Evolutionary conservation across 1,140 invertebrate species (phyloP).

Genomic region (Cyclargus thomasi): DNA sequence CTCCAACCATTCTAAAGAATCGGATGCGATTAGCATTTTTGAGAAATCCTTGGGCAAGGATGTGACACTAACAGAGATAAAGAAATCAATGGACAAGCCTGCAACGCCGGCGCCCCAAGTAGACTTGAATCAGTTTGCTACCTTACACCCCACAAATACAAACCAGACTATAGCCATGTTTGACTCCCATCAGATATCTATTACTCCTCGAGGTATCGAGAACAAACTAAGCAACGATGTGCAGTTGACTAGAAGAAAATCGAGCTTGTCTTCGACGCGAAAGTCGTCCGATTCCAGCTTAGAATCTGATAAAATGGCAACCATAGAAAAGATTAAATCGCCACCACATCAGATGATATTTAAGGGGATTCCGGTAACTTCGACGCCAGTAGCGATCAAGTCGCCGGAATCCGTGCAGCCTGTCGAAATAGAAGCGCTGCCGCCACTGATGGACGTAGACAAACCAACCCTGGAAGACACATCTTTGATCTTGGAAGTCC

Average conservation of each 20-base stretch:
- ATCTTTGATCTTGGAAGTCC: slow-evolving; percentile 40
- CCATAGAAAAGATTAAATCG: slow-evolving; percentile 55
- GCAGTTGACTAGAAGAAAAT: slow-evolving; percentile 50
- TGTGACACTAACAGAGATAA: slow-evolving; percentile 71
- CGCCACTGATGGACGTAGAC: slow-evolving; percentile 48
- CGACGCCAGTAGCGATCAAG: slow-evolving; percentile 51
- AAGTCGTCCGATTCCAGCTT: slow-evolving; percentile 50
- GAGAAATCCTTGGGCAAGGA: slow-evolving; percentile 71
- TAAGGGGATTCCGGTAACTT: slow-evolving; percentile 43
- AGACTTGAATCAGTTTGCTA: slow-evolving; percentile 57
- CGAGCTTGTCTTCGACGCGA: slow-evolving; percentile 46
- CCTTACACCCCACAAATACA: slow-evolving; percentile 51
- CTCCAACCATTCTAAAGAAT: slow-evolving; percentile 65
- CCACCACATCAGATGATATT: slow-evolving; percentile 42
- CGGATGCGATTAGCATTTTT: slow-evolving; percentile 70
- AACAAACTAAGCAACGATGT: slow-evolving; percentile 44
- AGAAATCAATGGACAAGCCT: slow-evolving; percentile 69
- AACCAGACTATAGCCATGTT: slow-evolving; percentile 40
- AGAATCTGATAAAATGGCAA: slow-evolving; percentile 48
- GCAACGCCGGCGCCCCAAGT: slow-evolving; percentile 38
- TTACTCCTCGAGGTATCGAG: slow-evolving; percentile 51
- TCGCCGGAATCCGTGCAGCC: slow-evolving; percentile 47
- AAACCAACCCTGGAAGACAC: slow-evolving; percentile 47
- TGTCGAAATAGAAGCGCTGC: slow-evolving; percentile 48
- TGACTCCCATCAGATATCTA: slow-evolving; percentile 60